phyloP scores from a whole-genome alignment of 2,797 vertebrate species.

The Helostoma temminkii region DNA sequence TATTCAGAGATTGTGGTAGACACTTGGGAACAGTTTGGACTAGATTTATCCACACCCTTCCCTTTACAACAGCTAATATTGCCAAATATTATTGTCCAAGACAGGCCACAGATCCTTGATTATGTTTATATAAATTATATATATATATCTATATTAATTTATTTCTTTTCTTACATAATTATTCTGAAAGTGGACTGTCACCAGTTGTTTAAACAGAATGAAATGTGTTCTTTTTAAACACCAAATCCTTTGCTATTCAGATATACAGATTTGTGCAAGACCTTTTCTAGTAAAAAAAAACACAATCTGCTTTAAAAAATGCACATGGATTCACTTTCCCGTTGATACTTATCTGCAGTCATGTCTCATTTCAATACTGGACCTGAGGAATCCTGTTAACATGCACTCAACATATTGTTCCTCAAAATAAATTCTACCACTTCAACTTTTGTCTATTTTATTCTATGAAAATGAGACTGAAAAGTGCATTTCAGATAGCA shows the following conservation, averaged over 20 bases:
- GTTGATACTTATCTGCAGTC: background rate
- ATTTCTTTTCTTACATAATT: background rate
- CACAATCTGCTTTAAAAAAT: slow-evolving; percentile 10
- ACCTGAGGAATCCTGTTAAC: background rate
- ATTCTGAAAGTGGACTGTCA: too few relatives aligned
- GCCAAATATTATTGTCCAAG: slow-evolving; percentile 48
- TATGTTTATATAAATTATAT: slow-evolving; percentile 8
- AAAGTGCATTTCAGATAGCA: too few relatives aligned
- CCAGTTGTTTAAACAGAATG: too few relatives aligned
- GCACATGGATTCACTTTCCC: slow-evolving; percentile 8
- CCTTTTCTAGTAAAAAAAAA: background rate
- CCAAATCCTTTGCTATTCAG: slow-evolving; percentile 3
- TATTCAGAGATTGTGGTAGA: background rate
- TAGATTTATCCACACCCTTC: slow-evolving; percentile 6
- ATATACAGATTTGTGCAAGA: background rate
- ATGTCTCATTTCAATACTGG: slow-evolving; percentile 7
- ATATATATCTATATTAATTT: too few relatives aligned
- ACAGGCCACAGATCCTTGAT: slow-evolving; percentile 9
- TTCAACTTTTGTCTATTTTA: background rate
- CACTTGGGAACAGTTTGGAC: background rate
- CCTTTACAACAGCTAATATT: slow-evolving; percentile 27
- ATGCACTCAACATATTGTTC: slow-evolving; percentile 24
- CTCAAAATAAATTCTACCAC: slow-evolving; percentile 52
- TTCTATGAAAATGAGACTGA: too few relatives aligned
- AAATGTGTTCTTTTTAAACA: background rate